Conservation (phyloP, 2,797 vertebrate species). For the Pelodytes ibericus region DNA sequence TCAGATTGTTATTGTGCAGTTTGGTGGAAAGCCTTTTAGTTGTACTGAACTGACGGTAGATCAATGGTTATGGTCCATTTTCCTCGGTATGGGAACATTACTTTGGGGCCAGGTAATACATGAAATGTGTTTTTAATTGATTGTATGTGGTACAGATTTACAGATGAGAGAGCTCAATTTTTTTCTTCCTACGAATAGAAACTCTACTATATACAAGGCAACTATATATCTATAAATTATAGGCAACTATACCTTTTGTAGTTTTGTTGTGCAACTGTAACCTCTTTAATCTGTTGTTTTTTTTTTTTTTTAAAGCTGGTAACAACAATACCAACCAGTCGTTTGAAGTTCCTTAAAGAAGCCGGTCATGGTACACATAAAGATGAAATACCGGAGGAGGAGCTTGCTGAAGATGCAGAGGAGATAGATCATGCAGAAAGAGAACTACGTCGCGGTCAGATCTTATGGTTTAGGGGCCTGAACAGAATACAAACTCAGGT, state of each 20-base stretch:
- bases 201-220: too few species aligned
- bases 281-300: neutral
- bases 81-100: constrained; percentile 87
- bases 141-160: too few species aligned
- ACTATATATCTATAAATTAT: too few species aligned
- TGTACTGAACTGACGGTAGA: constrained; percentile 78
- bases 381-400: constrained; percentile 96
- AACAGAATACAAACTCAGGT: constrained; percentile 99
- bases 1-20: constrained; percentile 81
- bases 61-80: constrained; percentile 82
- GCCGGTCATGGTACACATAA: constrained; percentile 97
- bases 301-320: constrained; percentile 79
- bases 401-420: constrained; percentile 93
- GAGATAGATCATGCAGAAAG: constrained; percentile 98
- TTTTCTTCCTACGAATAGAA: too few species aligned
- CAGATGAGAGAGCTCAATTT: too few species aligned
- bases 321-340: constrained; percentile 94
- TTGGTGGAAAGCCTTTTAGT: constrained; percentile 83
- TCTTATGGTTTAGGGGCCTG: constrained; percentile 98
- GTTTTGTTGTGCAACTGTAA: too few species aligned
- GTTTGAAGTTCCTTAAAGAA: constrained; percentile 95
- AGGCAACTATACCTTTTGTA: too few species aligned
- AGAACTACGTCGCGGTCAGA: constrained; percentile 95
- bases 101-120: constrained; percentile 97
- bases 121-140: too few species aligned